These are phyloP conservation scores for Aldabrachelys gigantea DNA, from an alignment of 2,113 vertebrate genomes.

Conservation along the genomic window DNA sequence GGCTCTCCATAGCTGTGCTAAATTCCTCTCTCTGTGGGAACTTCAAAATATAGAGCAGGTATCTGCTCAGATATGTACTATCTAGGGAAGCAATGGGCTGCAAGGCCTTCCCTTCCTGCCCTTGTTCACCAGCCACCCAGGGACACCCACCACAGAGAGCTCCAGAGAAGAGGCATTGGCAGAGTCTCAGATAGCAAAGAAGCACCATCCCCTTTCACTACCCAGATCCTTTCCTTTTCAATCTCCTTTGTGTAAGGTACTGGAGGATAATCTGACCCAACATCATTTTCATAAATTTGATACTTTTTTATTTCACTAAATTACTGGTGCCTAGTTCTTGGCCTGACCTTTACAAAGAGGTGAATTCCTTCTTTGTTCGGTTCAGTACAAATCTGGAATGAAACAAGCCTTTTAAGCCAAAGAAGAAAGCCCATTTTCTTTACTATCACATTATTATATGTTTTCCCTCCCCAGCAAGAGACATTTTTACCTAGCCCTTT, in stretches of 20 bases:
- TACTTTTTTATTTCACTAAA: not conserved
- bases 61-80: not conserved
- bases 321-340: not conserved
- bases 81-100: not conserved
- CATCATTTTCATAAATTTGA: not conserved
- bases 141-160: not conserved
- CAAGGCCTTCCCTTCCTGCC: not conserved
- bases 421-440: not conserved
- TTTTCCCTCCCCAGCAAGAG: not conserved
- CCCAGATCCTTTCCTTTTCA: not conserved
- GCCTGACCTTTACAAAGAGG: rapidly evolving
- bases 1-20: not conserved
- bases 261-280: not conserved
- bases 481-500: not conserved
- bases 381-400: not conserved
- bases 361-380: not conserved
- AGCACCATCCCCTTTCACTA: not conserved
- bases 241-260: not conserved
- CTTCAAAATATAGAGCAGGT: not conserved
- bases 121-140: not conserved
- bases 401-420: not conserved
- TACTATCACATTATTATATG: not conserved
- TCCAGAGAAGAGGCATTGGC: not conserved
- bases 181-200: not conserved
- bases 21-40: not conserved